Conservation (phyloP, 2,888 invertebrate species). For the Clusia tigrina region DNA sequence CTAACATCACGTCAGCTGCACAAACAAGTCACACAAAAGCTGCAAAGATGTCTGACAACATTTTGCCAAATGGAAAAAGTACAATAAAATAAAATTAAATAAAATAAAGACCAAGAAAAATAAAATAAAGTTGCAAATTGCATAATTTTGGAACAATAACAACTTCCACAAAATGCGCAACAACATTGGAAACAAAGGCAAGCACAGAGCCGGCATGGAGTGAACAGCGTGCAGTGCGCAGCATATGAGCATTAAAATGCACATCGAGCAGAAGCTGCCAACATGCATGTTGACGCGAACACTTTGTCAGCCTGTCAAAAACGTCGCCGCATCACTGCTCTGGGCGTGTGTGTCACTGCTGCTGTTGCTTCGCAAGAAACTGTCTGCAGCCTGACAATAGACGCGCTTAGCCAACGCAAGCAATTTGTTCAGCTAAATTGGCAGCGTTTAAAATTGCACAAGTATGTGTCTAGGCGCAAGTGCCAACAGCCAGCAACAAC, state of each 20-base stretch:
- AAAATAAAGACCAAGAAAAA: too few species aligned
- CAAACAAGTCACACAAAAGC: too few species aligned
- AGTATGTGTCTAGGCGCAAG: conserved; percentile 5
- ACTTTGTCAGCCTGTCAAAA: conserved; percentile 36
- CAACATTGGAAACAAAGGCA: conserved; percentile 14
- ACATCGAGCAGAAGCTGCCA: background rate
- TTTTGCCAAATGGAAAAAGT: too few species aligned
- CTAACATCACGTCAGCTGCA: too few species aligned
- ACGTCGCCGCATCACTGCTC: conserved; percentile 23
- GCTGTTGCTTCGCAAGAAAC: conserved; percentile 8
- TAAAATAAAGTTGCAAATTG: conserved; percentile 30
- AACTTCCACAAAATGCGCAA: conserved; percentile 7
- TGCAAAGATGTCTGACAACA: too few species aligned
- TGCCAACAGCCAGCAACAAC: conserved; percentile 15
- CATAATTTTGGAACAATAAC: conserved; percentile 27
- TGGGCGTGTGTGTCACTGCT: conserved; percentile 15
- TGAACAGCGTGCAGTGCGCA: background rate
- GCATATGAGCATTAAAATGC: conserved; percentile 7
- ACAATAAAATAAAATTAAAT: too few species aligned
- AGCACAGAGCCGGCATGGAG: too few species aligned
- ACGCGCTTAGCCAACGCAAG: background rate
- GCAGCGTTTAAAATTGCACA: conserved; percentile 1
- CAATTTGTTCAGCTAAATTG: conserved; percentile 22
- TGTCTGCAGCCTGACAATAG: background rate
- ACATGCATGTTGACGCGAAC: conserved; percentile 16